A percentile compares a stretch with the other conserved stretches of the same genome.
Conservation (phyloP, 2,797 vertebrate genomes). For the Eupleurogrammus muticus region DNA sequence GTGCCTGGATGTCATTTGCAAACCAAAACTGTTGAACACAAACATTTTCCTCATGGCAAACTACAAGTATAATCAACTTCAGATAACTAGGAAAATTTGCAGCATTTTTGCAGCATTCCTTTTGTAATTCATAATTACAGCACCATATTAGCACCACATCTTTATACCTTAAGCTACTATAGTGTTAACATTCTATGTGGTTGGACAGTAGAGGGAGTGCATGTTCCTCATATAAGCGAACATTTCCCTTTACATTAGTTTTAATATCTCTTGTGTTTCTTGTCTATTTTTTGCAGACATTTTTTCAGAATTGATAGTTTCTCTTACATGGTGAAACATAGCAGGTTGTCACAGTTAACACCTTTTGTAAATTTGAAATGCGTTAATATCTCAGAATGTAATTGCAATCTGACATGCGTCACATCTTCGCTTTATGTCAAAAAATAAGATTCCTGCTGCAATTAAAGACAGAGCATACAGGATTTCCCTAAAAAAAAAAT, state of each 20-base stretch:
- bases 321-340: background rate
- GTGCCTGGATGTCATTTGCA: background rate
- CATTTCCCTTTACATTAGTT: background rate
- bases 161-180: background rate
- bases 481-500: too few species aligned
- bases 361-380: background rate
- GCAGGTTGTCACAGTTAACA: background rate
- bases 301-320: background rate
- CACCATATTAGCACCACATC: too few species aligned
- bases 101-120: too few species aligned
- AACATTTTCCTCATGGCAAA: conserved; percentile 27
- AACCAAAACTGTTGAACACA: background rate
- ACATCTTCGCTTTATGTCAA: too few species aligned
- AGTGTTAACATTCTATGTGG: background rate
- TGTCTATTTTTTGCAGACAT: background rate
- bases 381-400: background rate
- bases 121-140: too few species aligned
- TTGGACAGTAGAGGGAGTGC: conserved; percentile 40
- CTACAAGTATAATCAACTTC: background rate
- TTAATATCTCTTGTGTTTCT: background rate
- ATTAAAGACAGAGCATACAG: too few species aligned
- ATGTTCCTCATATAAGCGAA: background rate
- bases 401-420: background rate
- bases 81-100: too few species aligned
- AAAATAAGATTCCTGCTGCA: conserved; percentile 16